Base-by-base conservation (phyloP, 1,140 invertebrate species). In the Drosophila subpulchrella region DNA sequence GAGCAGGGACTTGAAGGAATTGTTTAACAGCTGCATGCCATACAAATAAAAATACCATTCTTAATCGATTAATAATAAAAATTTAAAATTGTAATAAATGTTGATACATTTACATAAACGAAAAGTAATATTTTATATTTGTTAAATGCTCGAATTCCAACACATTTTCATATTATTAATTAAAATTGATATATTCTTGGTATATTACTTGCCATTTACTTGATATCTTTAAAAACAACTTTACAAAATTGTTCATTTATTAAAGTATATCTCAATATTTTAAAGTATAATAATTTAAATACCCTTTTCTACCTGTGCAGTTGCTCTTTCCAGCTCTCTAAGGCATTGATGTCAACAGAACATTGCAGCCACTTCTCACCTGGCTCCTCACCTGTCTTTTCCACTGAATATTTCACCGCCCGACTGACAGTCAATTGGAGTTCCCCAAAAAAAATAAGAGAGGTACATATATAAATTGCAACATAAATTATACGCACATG, bases 281-380 rank as follows among this genome's bases (percentile, higher is more conserved):
- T 7, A 6, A 47, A 32, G 30, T 10, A 2, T 27, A 12, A 48
- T 30, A 30, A 0, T 0, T 13, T 30, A n/a, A 0, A 20, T 7
- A 10, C 15, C 32, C 8, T 13, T 53, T 50, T 36, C 4, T 36
- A 34, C 12, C 50, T 13, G 50, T 53, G 61, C 47, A 62, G 30
- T 53, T 57, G 27, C 70, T 56, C 53, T 68, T 38, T 53, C 39
- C 51, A 34, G 8, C 20, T 46, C 78, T 74, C 60, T 7, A 54
- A 74, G 75, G 84, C 67, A 89, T 83, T 83, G 88, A 89, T 89
- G 79, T 88, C 83, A 88, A 83, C 84, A 80, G 36, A 77, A 66
- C 66, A 67, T 55, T 78, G 46, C 62, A 50, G 51, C 42, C 50
- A 57, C 75, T 59, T 70, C 60, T 68, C 62, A 78, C 58, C 70